Conservation (phyloP, 2,113 vertebrate species). For the Macrotus californicus region DNA sequence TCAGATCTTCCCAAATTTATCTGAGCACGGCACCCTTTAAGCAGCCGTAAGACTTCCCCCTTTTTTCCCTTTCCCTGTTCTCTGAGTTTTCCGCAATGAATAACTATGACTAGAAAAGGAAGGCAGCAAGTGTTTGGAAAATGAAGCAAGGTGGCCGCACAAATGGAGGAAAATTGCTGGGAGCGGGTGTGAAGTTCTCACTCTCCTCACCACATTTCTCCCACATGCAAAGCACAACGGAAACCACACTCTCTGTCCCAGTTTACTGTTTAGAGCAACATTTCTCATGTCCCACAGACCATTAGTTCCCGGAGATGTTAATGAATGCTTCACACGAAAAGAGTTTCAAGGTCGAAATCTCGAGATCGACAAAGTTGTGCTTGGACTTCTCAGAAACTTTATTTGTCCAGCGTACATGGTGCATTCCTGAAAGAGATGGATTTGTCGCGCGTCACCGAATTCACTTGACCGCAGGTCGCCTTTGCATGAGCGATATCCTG, state of each 20-base stretch:
- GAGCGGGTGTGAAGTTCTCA: accelerated
- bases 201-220: not conserved
- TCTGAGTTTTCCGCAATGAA: not conserved
- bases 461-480: not conserved
- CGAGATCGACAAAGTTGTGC: not conserved
- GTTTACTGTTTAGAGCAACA: not conserved
- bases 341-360: not conserved
- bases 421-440: not conserved
- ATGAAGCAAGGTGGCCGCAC: not conserved
- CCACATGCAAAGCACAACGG: not conserved
- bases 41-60: not conserved
- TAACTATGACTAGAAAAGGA: not conserved
- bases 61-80: not conserved
- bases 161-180: not conserved
- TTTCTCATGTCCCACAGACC: not conserved
- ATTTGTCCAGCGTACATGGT: not conserved
- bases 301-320: not conserved
- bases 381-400: not conserved
- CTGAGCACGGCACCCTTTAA: not conserved
- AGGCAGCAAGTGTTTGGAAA: not conserved
- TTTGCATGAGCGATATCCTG: not conserved
- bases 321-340: not conserved
- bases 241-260: not conserved
- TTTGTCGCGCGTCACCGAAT: not conserved
- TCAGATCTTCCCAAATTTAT: not conserved